A percentile compares a stretch with the other conserved stretches of the same genome.
phyloP scores from a whole-genome alignment of 2,797 vertebrate species.

The Sebastes wilsoni region DNA sequence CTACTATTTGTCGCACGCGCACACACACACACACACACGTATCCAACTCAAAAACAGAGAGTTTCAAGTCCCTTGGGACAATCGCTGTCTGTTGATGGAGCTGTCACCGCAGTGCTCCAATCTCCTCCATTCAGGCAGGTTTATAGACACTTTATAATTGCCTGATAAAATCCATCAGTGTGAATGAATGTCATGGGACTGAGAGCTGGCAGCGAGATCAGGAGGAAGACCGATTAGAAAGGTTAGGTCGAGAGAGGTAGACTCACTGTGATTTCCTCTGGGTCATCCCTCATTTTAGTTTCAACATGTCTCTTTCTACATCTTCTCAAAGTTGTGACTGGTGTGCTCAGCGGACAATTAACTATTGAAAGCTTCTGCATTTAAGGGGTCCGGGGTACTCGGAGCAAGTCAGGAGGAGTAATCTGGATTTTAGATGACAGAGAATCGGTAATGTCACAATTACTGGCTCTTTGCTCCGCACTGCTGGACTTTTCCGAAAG shows the following conservation, averaged over 20 bases:
- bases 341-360: slow-evolving; percentile 50
- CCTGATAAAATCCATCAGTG: slow-evolving; percentile 47
- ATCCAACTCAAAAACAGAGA: slow-evolving; percentile 9
- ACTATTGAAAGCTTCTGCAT: slow-evolving; percentile 32
- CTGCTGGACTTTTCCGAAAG: background rate
- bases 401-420: background rate
- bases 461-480: slow-evolving; percentile 8
- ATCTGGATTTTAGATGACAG: slow-evolving; percentile 47
- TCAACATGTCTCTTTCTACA: slow-evolving; percentile 12
- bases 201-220: slow-evolving; percentile 19
- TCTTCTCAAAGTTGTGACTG: slow-evolving; percentile 31
- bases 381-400: background rate
- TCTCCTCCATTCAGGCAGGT: slow-evolving; percentile 44
- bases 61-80: slow-evolving; percentile 40
- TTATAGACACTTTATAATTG: slow-evolving; percentile 51
- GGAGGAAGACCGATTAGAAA: slow-evolving; percentile 29
- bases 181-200: slow-evolving; percentile 45
- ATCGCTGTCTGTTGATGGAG: slow-evolving; percentile 57
- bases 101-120: slow-evolving; percentile 44
- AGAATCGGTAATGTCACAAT: slow-evolving; percentile 25
- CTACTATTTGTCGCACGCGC: slow-evolving; percentile 43
- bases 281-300: slow-evolving; percentile 28
- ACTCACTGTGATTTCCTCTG: slow-evolving; percentile 46
- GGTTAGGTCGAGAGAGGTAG: slow-evolving; percentile 22
- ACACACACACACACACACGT: background rate